Conservation (phyloP, 2,888 invertebrate genomes). For the Choreutis nemorana region DNA sequence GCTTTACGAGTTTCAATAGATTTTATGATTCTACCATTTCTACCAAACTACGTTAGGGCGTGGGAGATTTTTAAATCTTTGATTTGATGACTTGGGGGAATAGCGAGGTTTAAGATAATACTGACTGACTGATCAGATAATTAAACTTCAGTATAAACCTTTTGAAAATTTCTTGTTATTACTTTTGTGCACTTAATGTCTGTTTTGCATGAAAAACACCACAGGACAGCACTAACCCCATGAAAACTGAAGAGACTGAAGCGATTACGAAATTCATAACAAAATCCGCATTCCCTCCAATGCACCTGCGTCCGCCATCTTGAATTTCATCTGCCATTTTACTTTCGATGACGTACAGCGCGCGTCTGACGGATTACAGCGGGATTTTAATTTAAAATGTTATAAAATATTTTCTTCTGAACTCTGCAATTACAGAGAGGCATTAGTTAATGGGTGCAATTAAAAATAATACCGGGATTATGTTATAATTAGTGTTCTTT, state of each 20-base stretch:
- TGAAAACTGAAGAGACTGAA: too few species aligned
- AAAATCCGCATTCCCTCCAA: slow-evolving; percentile 24
- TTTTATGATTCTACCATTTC: slow-evolving; percentile 27
- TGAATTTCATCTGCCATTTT: slow-evolving; percentile 30
- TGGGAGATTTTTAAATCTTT: too few species aligned
- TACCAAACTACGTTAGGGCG: too few species aligned
- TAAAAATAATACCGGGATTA: slow-evolving; percentile 46
- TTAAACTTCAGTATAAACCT: too few species aligned
- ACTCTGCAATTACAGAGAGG: slow-evolving; percentile 42
- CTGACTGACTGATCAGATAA: too few species aligned
- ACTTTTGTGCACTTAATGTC: too few species aligned
- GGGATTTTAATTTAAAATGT: slow-evolving; percentile 32
- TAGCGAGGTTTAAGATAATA: too few species aligned
- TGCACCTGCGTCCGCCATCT: slow-evolving; percentile 46
- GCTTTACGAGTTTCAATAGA: slow-evolving; percentile 38
- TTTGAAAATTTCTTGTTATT: too few species aligned
- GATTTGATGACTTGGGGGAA: too few species aligned
- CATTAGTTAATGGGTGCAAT: slow-evolving; percentile 52
- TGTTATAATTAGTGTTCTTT: slow-evolving; percentile 40
- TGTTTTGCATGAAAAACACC: too few species aligned
- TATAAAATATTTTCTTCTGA: slow-evolving; percentile 49
- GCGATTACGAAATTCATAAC: slow-evolving; percentile 15
- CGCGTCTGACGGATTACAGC: slow-evolving; percentile 49
- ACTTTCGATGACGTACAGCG: slow-evolving; percentile 21
- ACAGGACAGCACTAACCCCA: too few species aligned